Base-by-base conservation (phyloP, 2,113 vertebrate species). In the Chlorodrepanis virens region DNA sequence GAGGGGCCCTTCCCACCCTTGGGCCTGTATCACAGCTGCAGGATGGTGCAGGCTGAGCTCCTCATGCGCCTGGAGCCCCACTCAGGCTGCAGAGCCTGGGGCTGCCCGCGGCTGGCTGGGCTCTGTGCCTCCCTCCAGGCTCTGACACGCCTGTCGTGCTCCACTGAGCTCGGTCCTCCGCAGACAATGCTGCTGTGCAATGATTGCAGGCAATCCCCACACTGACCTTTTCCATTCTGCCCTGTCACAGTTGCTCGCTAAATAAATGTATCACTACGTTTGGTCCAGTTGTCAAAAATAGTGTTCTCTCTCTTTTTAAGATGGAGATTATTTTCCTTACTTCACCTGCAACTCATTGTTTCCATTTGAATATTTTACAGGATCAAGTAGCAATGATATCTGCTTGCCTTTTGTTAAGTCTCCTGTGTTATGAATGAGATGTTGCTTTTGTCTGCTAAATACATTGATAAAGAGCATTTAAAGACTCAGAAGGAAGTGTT, bases 11-110 rank as follows among this genome's bases (percentile, higher is more conserved):
- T 56, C 39, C 60, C 29, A 20, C 49, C 37, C 74, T 75, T 11
- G 56, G 35, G 59, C 27, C 33, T 28, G 33, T 47, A 25, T 1
- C 37, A 6, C 29, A 52, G 53, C 72, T 57, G 70, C 44, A 50
- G 80, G 60, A 37, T 2, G 31, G n/a, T 5, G 20, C 44, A 22
- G 83, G 52, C 52, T 52, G 60, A 59, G 39, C 44, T 60, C 15
- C 39, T 4, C 12, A 0, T 3, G 67, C 0, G 0, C 2, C 1
- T 10, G 39, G 5, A 37, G 54, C 37, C 27, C 31, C 14, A 18
- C 60, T 37, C 14, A 12, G 69, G 52, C 33, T 59, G 2, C 18
- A 6, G 47, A 50, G 52, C 37, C 44, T 0, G 17, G 18, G 47
- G 19, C 22, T 91, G 54, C 39, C 64, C 56, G 0, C 2, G 28